Base-by-base conservation (phyloP, 2,113 vertebrate genomes). In the Spea multiplicata region DNA sequence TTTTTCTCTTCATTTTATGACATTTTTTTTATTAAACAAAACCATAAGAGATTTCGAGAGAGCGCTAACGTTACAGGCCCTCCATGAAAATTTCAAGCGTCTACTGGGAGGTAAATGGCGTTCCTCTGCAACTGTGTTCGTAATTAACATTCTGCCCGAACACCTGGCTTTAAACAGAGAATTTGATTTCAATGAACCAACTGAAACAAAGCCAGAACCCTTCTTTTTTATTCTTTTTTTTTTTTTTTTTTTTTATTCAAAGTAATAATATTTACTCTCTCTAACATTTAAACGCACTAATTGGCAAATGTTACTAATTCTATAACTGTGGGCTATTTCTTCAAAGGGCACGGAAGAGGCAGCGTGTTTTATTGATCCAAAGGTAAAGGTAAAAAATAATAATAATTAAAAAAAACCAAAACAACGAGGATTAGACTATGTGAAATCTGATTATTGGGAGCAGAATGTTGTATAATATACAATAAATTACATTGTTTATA, bases 131-230 rank as follows among this genome's bases (percentile, higher is more conserved):
- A 72, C 77, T 59, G 77, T 73, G 71, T 66, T 80, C 44, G 59
- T 80, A 80, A 80, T 80, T 80, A 80, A 80, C 77, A 66, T 73
- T 80, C 77, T 73, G 59, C 48, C 71, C 30, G 52, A 80, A 80
- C 77, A 80, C 77, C 77, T 80, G 77, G 76, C 61, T 65, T 73
- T 66, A 79, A 73, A 79, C 47, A 66, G 76, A 73, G 47, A 66
- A 69, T 66, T 52, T 1, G 6, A 9, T 55, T 78, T 46, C 65
- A 73, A 55, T 53, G 47, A 57, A 73, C 9, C 47, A 67, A 46
- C 14, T 44, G 47, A 73, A 66, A 59, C 45, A 80, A 71, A 47
- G 65, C 64, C 71, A 57, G 44, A 30, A 12, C 6, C 12, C 30
- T 30, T 30, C 30, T 59, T 13, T 13, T 12, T 13, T 3, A 4